Base-by-base conservation (phyloP, 2,888 invertebrate genomes). In the Ophion obscuratus region DNA sequence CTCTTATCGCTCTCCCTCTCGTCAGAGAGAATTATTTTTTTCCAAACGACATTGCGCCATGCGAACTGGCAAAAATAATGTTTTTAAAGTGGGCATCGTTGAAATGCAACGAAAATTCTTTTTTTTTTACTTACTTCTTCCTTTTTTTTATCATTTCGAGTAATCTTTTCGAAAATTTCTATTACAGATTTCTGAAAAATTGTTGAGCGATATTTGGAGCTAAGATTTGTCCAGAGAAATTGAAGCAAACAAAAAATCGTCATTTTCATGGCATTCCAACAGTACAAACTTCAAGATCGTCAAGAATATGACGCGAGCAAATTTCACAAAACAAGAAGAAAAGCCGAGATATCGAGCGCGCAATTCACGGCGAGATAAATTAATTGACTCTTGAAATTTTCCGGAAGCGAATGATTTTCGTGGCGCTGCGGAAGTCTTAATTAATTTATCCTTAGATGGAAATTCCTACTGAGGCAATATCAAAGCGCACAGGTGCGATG, bases 361-460 rank as follows among this genome's bases (percentile, higher is more conserved):
- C 64, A 47, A n/a, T 3, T 17, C 4, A 68, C 27, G 53, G 40
- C 66, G 40, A 44, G 66, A 14, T 27, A 62, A 66, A 59, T 62
- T 71, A 70, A 82, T 85, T 79, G 71, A 78, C 57, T 73, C 75
- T 1, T 27, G 47, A 11, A 59, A 67, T 74, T 62, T 78, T 20
- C 81, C 83, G 83, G 86, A 81, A 83, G 74, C 20, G 24, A 78
- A 83, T 78, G 81, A 81, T 86, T 83, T 78, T 75, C 81, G 81
- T 70, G 64, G 78, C 78, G 70, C 24, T 67, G 66, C 20, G n/a
- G 20, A 64, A 64, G 78, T 53, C 64, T 81, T 81, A 83, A 86
- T 86, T 86, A 86, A 86, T 78, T 86, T 86, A 81, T 83, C 86
- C 86, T 81, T 81, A 86, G 77, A 86, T 81, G 76, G 81, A 17